phyloP scores from a whole-genome alignment of 2,888 invertebrate genomes.

The Liopterus haemorrhoidalis region DNA sequence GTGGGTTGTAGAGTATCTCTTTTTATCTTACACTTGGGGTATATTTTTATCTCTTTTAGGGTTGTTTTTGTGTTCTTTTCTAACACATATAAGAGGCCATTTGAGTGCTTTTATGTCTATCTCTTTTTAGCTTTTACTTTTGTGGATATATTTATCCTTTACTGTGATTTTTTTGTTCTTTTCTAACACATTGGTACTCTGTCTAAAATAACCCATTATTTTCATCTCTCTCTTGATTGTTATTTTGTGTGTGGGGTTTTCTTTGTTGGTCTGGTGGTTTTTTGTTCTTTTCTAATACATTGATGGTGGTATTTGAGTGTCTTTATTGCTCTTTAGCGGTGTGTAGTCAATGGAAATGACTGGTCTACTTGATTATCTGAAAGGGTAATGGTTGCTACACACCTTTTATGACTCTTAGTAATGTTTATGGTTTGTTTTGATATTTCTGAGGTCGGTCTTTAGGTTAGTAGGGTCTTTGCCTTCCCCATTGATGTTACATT shows the following conservation, averaged over 20 bases:
- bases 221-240: conserved; percentile 15
- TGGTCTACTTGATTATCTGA: conserved; percentile 33
- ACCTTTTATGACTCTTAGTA: conserved; percentile 32
- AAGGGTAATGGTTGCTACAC: conserved; percentile 33
- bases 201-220: too few species aligned
- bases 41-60: conserved; percentile 13
- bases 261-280: conserved; percentile 9
- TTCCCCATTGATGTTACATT: conserved; percentile 25
- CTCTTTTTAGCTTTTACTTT: conserved; percentile 14
- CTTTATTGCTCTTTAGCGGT: conserved; percentile 13
- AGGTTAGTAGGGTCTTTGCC: conserved; percentile 37
- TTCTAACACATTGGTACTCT: too few species aligned
- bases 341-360: conserved; percentile 16
- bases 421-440: conserved; percentile 41
- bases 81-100: conserved; percentile 15
- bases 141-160: conserved; percentile 11
- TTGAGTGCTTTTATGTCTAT: conserved; percentile 3
- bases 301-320: background rate
- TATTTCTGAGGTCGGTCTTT: conserved; percentile 34
- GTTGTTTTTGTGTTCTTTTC: conserved; percentile 21
- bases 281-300: conserved; percentile 12
- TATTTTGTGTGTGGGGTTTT: conserved; percentile 5
- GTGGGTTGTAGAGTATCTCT: conserved; percentile 16
- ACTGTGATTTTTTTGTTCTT: conserved; percentile 11
- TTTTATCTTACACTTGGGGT: conserved; percentile 16